Evolutionary conservation across 2,888 invertebrate genomes (phyloP).

Genomic region (Crioceris asparagi): DNA sequence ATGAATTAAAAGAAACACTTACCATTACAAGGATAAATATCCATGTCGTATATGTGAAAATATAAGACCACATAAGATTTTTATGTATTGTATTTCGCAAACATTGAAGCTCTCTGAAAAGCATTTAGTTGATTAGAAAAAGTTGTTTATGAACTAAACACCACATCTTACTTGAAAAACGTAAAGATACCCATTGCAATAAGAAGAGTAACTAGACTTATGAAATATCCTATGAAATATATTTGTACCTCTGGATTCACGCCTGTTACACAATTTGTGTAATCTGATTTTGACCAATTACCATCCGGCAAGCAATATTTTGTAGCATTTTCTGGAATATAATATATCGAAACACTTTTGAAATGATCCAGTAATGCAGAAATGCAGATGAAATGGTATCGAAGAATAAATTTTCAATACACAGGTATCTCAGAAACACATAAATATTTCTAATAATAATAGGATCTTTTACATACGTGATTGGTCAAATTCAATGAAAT

Average conservation of each 20-base stretch:
- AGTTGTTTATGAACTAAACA: not conserved
- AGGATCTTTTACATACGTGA: too few relatives aligned
- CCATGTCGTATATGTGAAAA: conserved; percentile 83
- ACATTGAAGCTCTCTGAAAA: conserved; percentile 80
- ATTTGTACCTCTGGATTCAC: conserved; percentile 5
- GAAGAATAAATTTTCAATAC: too few relatives aligned
- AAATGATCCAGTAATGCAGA: too few relatives aligned
- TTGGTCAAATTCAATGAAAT: conserved; percentile 68
- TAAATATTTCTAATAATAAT: too few relatives aligned
- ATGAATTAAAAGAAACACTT: conserved; percentile 10
- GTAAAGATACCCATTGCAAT: conserved; percentile 13
- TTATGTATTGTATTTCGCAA: conserved; percentile 89
- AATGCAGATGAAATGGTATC: too few relatives aligned
- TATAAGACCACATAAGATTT: conserved; percentile 88
- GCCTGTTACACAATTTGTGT: conserved; percentile 7
- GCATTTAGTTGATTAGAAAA: conserved; percentile 19
- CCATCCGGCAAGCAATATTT: conserved; percentile 9
- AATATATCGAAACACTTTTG: too few relatives aligned
- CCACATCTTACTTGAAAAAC: conserved; percentile 13
- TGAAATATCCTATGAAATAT: conserved; percentile 11
- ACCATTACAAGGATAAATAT: conserved; percentile 67
- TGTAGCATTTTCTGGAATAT: conserved; percentile 13
- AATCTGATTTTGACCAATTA: conserved; percentile 11
- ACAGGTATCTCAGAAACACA: too few relatives aligned
- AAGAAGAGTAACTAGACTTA: conserved; percentile 11